Percentiles rank a stretch among this genome's conserved stretches.
phyloP scores from a whole-genome alignment of 2,888 invertebrate genomes.

The Ditylenchus weischeri region DNA sequence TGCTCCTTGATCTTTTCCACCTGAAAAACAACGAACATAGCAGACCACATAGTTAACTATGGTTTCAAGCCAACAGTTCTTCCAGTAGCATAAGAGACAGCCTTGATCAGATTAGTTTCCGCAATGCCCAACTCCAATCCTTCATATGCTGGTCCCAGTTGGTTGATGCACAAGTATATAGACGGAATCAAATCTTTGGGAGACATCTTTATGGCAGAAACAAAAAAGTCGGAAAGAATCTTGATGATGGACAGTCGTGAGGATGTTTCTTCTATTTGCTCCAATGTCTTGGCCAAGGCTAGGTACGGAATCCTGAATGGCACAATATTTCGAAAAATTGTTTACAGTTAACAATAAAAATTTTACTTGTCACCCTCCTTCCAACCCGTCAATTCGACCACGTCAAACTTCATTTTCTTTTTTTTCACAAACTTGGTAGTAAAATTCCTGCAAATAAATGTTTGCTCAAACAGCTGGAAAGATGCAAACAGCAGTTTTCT shows the following conservation, averaged over 20 bases:
- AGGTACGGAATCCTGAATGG: constrained; percentile 79
- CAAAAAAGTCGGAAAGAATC: constrained; percentile 82
- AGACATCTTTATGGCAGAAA: constrained; percentile 81
- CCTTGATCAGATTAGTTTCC: constrained; percentile 69
- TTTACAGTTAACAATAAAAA: constrained; percentile 8
- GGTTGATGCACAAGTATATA: constrained; percentile 90
- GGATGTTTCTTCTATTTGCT: constrained; percentile 76
- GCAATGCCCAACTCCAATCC: constrained; percentile 90
- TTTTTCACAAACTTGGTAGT: too few species aligned
- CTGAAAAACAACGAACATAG: constrained; percentile 51
- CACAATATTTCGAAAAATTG: neutral
- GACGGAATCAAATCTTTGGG: constrained; percentile 85
- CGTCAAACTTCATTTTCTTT: constrained; percentile 16
- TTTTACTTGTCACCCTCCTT: constrained; percentile 37
- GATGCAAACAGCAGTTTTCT: too few species aligned
- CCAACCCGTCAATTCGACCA: constrained; percentile 37
- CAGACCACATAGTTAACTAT: too few species aligned
- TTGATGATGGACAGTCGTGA: constrained; percentile 82
- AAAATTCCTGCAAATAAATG: too few species aligned
- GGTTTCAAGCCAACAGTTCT: constrained; percentile 22
- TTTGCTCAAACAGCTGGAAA: too few species aligned
- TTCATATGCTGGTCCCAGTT: constrained; percentile 90
- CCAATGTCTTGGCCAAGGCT: constrained; percentile 83
- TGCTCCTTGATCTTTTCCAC: constrained; percentile 78
- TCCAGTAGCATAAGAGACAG: constrained; percentile 37